Evolutionary conservation across 1,140 invertebrate species (phyloP), one percentile per base, ranked within the genome.

Genomic region (Spodoptera litura): DNA sequence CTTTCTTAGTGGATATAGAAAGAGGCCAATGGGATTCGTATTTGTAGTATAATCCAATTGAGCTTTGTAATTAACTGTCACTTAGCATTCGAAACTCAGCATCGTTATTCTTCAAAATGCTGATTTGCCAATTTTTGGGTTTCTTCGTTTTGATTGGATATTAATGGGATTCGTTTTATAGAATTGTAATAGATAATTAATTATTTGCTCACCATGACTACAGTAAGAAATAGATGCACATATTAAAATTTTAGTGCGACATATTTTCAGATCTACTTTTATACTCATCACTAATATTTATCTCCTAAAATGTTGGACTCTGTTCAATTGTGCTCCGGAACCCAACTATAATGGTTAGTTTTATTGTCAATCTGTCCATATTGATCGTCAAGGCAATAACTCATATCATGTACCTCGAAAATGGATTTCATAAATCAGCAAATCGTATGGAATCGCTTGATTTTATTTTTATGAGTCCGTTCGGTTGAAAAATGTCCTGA

Each of bases 331-430:
- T 15, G 38, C 62, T 20, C n/a, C 15, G n/a, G 4, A 64, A 49
- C 9, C 38, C 61, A 64, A 64, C 35, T 66, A 49, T 49, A 49
- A 64, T 64, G 38, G 38, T 49, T 66, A 66, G 38, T 73, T 73
- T 73, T 73, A 73, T 73, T 49, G 56, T 25, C 56, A 35, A 59
- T 73, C n/a, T 59, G 55, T 49, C 71, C 71, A 73, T 73, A 61
- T 49, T n/a, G 35, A 59, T 49, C 15, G 56, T 73, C 20, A 58
- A 73, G 59, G 12, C 55, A 4, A 73, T 59, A 58, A 73, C 13
- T 73, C 55, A 73, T 59, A 15, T 12, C 13, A 35, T 27, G 15
- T 59, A n/a, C 56, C 49, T 10, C 44, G 49, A 73, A 59, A 44
- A 4, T n/a, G 38, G 27, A 27, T 44, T 4, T 12, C 27, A 73